Evolutionary conservation across 2,797 vertebrate genomes (phyloP), one percentile per base, ranked within the genome.

Genomic region (Heterohyrax brucei): DNA sequence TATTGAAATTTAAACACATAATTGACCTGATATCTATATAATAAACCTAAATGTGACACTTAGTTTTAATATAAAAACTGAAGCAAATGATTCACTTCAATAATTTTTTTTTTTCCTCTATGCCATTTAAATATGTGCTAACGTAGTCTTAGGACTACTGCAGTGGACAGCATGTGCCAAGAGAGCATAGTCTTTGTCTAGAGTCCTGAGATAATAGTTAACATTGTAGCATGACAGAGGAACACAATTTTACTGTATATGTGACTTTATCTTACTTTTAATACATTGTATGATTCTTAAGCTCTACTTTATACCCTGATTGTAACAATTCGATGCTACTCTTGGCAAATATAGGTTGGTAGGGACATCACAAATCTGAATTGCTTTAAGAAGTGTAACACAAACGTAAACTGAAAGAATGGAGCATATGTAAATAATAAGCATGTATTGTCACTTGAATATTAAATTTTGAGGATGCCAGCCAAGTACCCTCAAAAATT

Each of bases 211-310:
- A 50, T 59, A 26, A 22, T 48, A 85, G 5, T 7, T 64, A 53
- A 53, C 85, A 64, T 3, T 53, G 1, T 59, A 79, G 1, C 56
- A 6, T 50, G 8, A 75, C 1, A 39, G n/a, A 10, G 1, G 44
- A 72, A 79, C 30, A 24, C 0, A 46, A 10, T 87, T 93, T 89
- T 73, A 85, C 81, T 87, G 4, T 59, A 24, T 8, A 56, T 56
- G 53, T 56, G 76, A 82, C 1, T 82, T 84, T 7, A 70, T 81
- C 79, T 80, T 61, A 4, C n/a, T 86, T 87, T 5, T 75, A 75
- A 44, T 75, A 6, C 89, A 10, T 75, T 48, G 46, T 87, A 70
- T 85, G 30, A 66, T 64, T 53, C 92, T 89, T 75, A 91, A 75
- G 22, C 0, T 21, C 3, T 88, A 0, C 39, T 75, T 59, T 87